These are phyloP conservation scores for Mantis religiosa DNA, from an alignment of 2,888 invertebrate species.

Conservation along the genomic window DNA sequence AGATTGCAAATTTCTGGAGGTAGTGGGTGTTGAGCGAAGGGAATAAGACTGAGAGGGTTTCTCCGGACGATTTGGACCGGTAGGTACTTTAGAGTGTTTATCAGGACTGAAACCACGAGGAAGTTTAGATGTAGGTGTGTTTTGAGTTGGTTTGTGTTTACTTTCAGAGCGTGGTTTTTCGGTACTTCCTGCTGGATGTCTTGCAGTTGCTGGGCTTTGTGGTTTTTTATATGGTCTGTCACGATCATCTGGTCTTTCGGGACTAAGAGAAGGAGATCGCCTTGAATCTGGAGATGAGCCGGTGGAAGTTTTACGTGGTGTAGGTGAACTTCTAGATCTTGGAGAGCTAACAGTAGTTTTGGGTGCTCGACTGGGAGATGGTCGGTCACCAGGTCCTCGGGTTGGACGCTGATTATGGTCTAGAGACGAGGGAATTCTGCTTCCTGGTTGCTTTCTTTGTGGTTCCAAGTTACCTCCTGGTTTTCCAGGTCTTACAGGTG, in stretches of 20 bases:
- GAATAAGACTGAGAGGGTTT: not conserved
- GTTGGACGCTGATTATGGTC: not conserved
- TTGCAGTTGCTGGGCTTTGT: not conserved
- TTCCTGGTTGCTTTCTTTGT: not conserved
- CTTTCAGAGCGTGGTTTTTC: not conserved
- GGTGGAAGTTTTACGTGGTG: not conserved
- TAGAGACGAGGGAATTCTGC: not conserved
- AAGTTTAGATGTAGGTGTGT: not conserved
- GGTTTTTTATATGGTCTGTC: not conserved
- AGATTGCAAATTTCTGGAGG: not conserved
- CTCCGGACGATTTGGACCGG: not conserved
- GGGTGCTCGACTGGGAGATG: not conserved
- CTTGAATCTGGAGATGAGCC: not conserved
- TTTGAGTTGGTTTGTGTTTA: not conserved
- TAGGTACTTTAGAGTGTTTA: not conserved
- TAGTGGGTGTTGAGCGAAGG: not conserved
- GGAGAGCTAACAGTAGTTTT: not conserved
- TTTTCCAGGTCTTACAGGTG: not conserved
- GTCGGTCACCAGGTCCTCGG: not conserved
- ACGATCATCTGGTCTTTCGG: constrained; percentile 1
- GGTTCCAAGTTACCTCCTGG: not conserved
- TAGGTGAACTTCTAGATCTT: not conserved
- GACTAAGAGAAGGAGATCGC: constrained; percentile 14
- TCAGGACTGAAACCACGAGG: not conserved
- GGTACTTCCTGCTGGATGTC: not conserved